Percentiles rank a stretch among this genome's conserved stretches.
Conservation (phyloP, 2,888 invertebrate genomes). For the Scrobipalpa atriplicella region DNA sequence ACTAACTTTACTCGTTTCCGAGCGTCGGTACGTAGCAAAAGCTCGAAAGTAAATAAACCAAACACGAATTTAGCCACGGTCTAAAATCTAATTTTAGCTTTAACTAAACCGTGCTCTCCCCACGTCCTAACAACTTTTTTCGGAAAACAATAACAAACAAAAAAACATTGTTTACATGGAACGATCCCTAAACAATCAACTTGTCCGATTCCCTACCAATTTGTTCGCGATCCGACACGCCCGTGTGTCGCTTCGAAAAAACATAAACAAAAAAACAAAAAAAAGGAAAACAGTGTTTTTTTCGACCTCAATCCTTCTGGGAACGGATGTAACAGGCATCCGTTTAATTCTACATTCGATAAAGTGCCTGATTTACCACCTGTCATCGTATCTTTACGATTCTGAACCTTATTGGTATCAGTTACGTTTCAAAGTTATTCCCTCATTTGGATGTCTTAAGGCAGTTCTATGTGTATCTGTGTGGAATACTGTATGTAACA, state of each 20-base stretch:
- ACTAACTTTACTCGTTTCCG: no score
- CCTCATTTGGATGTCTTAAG: neutral
- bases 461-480: constrained; percentile 31
- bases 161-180: constrained; percentile 35
- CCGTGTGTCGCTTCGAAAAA: constrained; percentile 40
- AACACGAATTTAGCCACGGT: neutral
- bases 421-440: neutral
- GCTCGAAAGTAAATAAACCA: neutral
- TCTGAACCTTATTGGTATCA: constrained; percentile 27
- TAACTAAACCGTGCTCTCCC: constrained; percentile 14
- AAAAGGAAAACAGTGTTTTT: constrained; percentile 51
- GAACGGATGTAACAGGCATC: constrained; percentile 75
- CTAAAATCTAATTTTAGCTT: constrained; percentile 11
- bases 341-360: constrained; percentile 64
- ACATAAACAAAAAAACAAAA: constrained; percentile 13
- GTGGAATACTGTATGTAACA: constrained; percentile 39
- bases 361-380: constrained; percentile 44
- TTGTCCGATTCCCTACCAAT: constrained; percentile 25
- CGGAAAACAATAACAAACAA: constrained; percentile 11
- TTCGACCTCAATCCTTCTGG: constrained; percentile 69
- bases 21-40: no score
- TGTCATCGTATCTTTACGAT: constrained; percentile 34
- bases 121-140: constrained; percentile 16
- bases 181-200: constrained; percentile 29
- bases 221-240: constrained; percentile 36